A percentile compares a stretch with the other conserved stretches of the same genome.
Conservation (phyloP, 2,113 vertebrate species). For the Apteryx mantelli region DNA sequence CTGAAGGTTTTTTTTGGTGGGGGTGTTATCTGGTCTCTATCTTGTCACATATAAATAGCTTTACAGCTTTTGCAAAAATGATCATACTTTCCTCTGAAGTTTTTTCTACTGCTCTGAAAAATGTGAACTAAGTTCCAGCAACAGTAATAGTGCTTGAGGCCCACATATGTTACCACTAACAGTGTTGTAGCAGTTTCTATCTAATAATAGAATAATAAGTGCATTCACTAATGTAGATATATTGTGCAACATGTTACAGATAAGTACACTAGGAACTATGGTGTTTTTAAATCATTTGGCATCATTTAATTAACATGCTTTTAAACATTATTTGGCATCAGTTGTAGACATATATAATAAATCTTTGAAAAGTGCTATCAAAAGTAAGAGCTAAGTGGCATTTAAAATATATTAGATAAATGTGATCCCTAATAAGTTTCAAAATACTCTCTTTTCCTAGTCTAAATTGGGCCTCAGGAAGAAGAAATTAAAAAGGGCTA, state of each 20-base stretch:
- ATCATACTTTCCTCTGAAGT: background rate
- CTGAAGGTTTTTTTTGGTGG: background rate
- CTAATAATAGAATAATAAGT: background rate
- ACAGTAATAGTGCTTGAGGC: background rate
- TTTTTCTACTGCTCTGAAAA: background rate
- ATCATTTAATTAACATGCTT: background rate
- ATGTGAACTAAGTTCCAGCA: background rate
- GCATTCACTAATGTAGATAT: background rate
- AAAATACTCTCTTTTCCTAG: background rate
- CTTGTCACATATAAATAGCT: background rate
- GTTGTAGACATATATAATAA: background rate
- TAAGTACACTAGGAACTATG: background rate
- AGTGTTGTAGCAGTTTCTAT: background rate
- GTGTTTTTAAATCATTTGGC: background rate
- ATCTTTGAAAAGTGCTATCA: background rate
- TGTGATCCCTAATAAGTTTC: background rate
- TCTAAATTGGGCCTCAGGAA: background rate
- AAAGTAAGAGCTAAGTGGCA: background rate
- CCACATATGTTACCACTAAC: background rate
- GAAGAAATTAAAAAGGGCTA: background rate
- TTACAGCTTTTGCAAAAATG: background rate
- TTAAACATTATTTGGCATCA: background rate
- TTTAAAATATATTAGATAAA: conserved; percentile 30
- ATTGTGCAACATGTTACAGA: background rate
- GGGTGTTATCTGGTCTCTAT: background rate